Conservation (phyloP, 2,113 vertebrate species). For the Orthochromis indermauri region DNA sequence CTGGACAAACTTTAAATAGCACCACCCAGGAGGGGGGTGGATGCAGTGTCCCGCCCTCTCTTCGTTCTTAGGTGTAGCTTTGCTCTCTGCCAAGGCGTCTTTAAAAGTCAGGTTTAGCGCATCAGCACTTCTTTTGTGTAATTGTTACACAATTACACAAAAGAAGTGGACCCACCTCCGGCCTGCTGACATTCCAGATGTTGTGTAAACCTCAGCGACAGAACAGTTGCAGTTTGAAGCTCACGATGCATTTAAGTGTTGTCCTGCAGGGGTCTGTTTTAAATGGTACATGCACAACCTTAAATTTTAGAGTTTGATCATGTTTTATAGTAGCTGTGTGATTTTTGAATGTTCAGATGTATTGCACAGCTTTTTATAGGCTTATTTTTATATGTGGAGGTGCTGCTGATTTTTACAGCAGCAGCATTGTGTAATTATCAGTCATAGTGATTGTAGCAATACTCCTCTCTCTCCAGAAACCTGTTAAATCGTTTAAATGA, state of each 20-base stretch:
- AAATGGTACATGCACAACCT: conserved; percentile 8
- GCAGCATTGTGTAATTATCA: conserved; percentile 36
- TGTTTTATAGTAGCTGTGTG: conserved; percentile 16
- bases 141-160: not conserved
- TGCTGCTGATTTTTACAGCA: conserved; percentile 36
- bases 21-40: not conserved
- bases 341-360: conserved; percentile 18
- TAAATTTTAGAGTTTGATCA: conserved; percentile 19
- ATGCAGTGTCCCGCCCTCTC: not conserved
- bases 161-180: not conserved
- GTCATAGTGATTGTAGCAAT: conserved; percentile 26
- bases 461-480: not conserved
- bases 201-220: not conserved
- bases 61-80: not conserved
- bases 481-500: not conserved
- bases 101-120: not conserved
- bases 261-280: not conserved
- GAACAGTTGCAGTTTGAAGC: not conserved
- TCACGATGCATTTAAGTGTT: not conserved
- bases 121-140: not conserved
- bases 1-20: conserved; percentile 37
- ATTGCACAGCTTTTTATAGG: conserved; percentile 30
- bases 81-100: not conserved
- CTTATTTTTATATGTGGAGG: conserved; percentile 29
- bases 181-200: not conserved